Conservation (phyloP, 2,888 invertebrate genomes). For the Cancer borealis region DNA sequence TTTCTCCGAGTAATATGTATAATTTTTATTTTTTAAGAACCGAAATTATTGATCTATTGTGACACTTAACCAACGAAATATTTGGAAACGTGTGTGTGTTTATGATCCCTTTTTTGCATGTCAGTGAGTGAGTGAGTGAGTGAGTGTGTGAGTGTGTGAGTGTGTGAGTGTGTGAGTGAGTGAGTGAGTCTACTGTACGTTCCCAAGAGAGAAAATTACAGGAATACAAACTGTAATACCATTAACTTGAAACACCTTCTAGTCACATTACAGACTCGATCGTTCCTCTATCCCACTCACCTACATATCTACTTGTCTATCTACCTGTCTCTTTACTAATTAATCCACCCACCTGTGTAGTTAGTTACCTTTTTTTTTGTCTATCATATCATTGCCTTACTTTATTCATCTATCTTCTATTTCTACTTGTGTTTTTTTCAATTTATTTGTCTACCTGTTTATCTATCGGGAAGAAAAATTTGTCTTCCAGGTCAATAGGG, state of each 20-base stretch:
- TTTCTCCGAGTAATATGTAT: not conserved
- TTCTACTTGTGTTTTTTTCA: not conserved
- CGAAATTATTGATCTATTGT: too few species aligned
- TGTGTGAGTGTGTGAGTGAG: too few species aligned
- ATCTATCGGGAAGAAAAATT: not conserved
- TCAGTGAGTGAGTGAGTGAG: too few species aligned
- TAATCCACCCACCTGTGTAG: not conserved
- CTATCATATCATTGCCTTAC: not conserved
- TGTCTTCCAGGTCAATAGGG: not conserved
- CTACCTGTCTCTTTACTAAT: not conserved
- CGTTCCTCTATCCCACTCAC: not conserved
- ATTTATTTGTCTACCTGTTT: not conserved
- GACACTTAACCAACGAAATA: too few species aligned
- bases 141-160: too few species aligned
- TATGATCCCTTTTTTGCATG: too few species aligned
- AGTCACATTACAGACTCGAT: not conserved
- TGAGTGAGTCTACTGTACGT: not conserved
- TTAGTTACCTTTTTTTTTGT: not conserved
- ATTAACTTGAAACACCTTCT: not conserved
- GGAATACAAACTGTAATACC: not conserved
- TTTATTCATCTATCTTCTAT: not conserved
- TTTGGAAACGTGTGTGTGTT: too few species aligned
- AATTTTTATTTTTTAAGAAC: not conserved
- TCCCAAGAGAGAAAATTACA: not conserved
- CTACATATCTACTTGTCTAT: not conserved